These are phyloP conservation scores for Caligus rogercresseyi DNA, from an alignment of 1,140 invertebrate genomes.

Conservation along the genomic window DNA sequence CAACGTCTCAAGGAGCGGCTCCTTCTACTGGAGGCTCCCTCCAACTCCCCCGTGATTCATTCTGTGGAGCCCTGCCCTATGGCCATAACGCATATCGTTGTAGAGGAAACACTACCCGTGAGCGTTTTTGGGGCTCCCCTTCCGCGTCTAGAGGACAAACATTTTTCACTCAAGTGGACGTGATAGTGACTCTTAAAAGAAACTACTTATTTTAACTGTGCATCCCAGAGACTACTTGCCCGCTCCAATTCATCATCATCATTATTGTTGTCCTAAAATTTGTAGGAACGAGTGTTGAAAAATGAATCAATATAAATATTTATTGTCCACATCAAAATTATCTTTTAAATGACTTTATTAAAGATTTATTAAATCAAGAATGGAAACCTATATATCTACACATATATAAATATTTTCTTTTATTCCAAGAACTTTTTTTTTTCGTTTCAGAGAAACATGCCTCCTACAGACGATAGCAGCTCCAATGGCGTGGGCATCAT, in stretches of 20 bases:
- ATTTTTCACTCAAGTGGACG: slow-evolving; percentile 4
- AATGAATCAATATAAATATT: background rate
- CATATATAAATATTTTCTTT: background rate
- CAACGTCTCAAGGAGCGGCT: background rate
- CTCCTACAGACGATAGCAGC: background rate
- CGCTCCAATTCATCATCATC: background rate
- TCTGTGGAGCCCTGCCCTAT: background rate
- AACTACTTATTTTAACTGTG: background rate
- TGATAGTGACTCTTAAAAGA: background rate
- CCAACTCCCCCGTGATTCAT: background rate
- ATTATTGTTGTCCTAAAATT: background rate
- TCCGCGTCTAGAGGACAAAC: background rate
- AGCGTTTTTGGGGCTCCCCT: background rate
- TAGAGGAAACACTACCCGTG: background rate
- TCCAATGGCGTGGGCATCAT: background rate
- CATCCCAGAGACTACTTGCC: background rate
- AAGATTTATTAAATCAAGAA: too few relatives aligned
- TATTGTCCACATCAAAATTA: background rate
- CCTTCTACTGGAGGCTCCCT: too few relatives aligned
- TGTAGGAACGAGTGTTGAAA: background rate
- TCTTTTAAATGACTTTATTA: background rate
- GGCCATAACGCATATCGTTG: background rate
- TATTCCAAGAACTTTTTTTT: background rate
- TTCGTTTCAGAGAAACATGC: slow-evolving; percentile 13
- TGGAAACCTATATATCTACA: too few relatives aligned